Base-by-base conservation (phyloP, 1,140 invertebrate genomes). In the Eriocheir sinensis region DNA sequence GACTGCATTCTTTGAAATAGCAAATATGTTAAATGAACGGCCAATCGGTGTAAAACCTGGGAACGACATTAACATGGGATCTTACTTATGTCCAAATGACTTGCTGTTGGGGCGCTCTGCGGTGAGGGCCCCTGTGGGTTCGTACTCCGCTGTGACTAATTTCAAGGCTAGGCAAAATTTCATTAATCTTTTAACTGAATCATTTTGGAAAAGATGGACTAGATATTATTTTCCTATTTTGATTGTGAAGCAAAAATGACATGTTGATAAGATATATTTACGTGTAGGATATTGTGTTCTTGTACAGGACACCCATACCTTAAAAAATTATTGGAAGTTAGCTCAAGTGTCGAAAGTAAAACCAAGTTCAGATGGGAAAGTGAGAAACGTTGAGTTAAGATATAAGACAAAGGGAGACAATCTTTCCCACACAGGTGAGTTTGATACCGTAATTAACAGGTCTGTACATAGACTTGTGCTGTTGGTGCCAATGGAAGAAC, bases 21-120 rank as follows among this genome's bases (percentile, higher is more conserved):
- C 60, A 34, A 91, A 91, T 80, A 34, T 79, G 60, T 40, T 91
- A 27, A 91, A 80, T 91, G 90, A 80, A 38, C 36, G 90, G 38
- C 90, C 89, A n/a, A 90, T 90, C 32, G 89, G 89, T 30, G 30
- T 90, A 0, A 90, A 34, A 72, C 44, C 89, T 36, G 90, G 79
- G 0, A 38, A 34, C 6, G 36, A 80, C 79, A 40, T 91, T 17
- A 32, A 81, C 17, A 40, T 81, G n/a, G 60, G 90, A 80, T 30
- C 4, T 81, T 91, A 91, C n/a, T 79, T 91, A 72, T 91, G 89
- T 79, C 89, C 89, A 15, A 60, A 91, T 91, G 48, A 89, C 36
- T 21, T 48, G 34, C 15, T 89, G 12, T 89, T 89, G 41, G 88
- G 88, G 41, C 4, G 88, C 2, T 40, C 88, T 48, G 21, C 88